Evolutionary conservation across 2,888 invertebrate genomes (phyloP).

Genomic region (Meloe dianella): DNA sequence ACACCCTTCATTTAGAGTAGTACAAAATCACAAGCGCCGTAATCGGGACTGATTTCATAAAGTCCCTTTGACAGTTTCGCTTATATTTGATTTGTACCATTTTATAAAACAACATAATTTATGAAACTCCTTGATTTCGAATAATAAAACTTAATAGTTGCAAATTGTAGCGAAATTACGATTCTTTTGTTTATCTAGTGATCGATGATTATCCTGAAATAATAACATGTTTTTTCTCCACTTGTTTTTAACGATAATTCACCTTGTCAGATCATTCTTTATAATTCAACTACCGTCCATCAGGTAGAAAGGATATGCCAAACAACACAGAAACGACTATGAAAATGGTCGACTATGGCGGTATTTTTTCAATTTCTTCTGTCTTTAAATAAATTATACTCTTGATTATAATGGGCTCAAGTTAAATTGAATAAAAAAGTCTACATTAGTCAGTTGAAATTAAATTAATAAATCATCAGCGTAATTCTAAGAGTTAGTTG

Average conservation of each 20-base stretch:
- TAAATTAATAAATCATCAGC: background rate
- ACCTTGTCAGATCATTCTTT: background rate
- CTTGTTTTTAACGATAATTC: slow-evolving; percentile 1
- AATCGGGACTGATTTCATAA: slow-evolving; percentile 30
- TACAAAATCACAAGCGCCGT: slow-evolving; percentile 24
- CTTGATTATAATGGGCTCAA: background rate
- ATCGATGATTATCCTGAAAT: slow-evolving; percentile 2
- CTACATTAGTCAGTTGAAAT: slow-evolving; percentile 1
- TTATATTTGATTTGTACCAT: background rate
- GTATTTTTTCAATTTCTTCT: background rate
- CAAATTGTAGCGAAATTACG: background rate
- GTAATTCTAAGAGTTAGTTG: background rate
- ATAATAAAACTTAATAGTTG: background rate
- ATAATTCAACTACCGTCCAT: background rate
- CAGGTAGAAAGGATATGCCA: background rate
- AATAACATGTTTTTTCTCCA: background rate
- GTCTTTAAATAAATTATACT: slow-evolving; percentile 17
- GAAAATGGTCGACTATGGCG: background rate
- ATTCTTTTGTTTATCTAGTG: background rate
- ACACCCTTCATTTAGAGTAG: slow-evolving; percentile 34
- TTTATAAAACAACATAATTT: too few relatives aligned
- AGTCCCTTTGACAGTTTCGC: slow-evolving; percentile 27
- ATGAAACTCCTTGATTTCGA: background rate
- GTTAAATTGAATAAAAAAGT: slow-evolving; percentile 3
- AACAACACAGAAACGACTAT: background rate